Evolutionary conservation across 2,888 invertebrate genomes (phyloP), one percentile per base, ranked within the genome.

Genomic region (Acleris emargana): DNA sequence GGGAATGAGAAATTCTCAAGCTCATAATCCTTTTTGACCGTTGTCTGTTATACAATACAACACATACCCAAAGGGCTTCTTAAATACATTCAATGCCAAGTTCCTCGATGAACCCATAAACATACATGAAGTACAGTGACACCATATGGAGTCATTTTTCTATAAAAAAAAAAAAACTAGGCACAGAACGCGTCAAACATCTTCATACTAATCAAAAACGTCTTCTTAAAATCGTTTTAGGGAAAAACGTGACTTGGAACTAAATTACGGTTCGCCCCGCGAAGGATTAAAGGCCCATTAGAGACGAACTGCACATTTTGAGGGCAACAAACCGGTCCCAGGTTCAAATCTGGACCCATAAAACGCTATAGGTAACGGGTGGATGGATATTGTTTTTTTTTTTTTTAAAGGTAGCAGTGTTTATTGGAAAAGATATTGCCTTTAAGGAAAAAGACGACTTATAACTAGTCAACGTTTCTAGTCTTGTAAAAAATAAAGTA

Each of bases 301-400:
- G 55, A 50, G 51, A 57, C 61, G 47, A 61, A 66, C 66, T 66
- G 66, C 66, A 57, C 66, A 66, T 74, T 76, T 78, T 73, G 68
- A 71, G 75, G 71, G 72, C 77, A 78, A 79, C 70, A 73, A 82
- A 81, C 83, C 75, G 69, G 81, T 80, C 76, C 70, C 69, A 64
- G 53, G 60, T 50, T 64, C 50, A 53, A 54, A 62, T 64, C 50
- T 58, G 32, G 52, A 58, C 45, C 43, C 64, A 47, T 66, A 66
- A 66, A 60, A 61, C 57, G n/a, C 42, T 59, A 59, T 49, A 13
- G 42, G 58, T 47, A 58, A 52, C 58, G 43, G 42, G 50, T 45
- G 55, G 53, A 55, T 25, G 42, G 13, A 38, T 38, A 20, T 7
- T 54, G 45, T 32, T 22, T 16, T 22, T 22, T 6, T 2, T 6